phyloP scores from a whole-genome alignment of 1,140 invertebrate genomes.

The Philopotamus ludificatus region DNA sequence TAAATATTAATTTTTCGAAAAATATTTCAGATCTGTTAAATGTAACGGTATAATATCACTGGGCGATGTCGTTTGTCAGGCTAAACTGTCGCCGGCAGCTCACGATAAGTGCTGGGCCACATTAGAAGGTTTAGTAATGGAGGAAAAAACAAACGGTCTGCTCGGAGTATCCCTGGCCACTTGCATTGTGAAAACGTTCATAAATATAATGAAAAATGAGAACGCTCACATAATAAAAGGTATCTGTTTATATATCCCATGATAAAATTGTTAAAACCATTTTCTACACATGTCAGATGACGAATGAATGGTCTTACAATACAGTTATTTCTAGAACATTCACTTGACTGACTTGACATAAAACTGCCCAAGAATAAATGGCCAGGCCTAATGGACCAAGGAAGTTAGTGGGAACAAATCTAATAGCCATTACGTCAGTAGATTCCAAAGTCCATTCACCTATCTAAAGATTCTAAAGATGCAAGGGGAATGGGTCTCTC shows the following conservation, averaged over 20 bases:
- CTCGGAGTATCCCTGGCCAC: conserved; percentile 15
- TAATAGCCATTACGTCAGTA: no score
- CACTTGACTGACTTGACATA: neutral
- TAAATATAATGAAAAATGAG: conserved; percentile 17
- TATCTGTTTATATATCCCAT: neutral
- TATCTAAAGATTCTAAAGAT: no score
- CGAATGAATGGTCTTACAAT: no score
- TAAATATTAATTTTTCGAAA: neutral
- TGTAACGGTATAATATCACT: conserved; percentile 32
- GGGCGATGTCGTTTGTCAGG: conserved; percentile 21
- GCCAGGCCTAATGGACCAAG: no score
- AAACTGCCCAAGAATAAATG: no score
- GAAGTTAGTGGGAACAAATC: no score
- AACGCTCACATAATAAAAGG: conserved; percentile 28
- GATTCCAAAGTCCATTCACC: no score
- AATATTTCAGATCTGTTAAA: conserved; percentile 31
- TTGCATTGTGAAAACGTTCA: conserved; percentile 21
- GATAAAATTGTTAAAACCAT: neutral
- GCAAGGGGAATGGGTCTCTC: no score
- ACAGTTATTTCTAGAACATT: neutral
- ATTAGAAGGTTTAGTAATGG: conserved; percentile 34
- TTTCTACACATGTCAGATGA: no score
- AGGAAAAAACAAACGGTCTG: conserved; percentile 26
- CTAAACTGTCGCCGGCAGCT: neutral
- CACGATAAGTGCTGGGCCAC: conserved; percentile 37